Conservation (phyloP, 1,140 invertebrate species). For the Drosophila arizonae region DNA sequence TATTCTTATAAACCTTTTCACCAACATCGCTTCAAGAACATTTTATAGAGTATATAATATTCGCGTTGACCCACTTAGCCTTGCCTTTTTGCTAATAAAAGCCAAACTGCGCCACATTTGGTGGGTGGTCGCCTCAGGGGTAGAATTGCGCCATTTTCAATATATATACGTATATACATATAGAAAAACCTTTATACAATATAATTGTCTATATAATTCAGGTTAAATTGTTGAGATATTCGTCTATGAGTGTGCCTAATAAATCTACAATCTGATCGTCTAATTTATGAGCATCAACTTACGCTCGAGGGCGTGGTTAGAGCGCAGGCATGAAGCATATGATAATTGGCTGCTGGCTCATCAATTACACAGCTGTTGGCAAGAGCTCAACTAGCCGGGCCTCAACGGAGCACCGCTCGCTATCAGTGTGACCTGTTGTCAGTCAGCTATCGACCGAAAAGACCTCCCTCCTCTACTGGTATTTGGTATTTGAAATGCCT, state of each 20-base stretch:
- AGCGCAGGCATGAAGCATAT: constrained; percentile 34
- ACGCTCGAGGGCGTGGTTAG: constrained; percentile 23
- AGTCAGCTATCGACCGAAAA: constrained; percentile 29
- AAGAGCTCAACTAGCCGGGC: constrained; percentile 7
- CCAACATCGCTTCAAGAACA: too few relatives aligned
- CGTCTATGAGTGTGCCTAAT: constrained; percentile 45
- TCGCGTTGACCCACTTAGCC: not conserved
- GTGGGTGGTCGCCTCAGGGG: constrained; percentile 64
- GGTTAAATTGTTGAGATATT: constrained; percentile 58
- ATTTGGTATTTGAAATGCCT: constrained; percentile 47
- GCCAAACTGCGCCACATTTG: constrained; percentile 27
- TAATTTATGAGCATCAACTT: constrained; percentile 44
- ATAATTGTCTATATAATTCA: constrained; percentile 46
- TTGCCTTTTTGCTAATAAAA: constrained; percentile 26
- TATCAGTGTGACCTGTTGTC: constrained; percentile 32
- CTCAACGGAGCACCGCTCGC: not conserved
- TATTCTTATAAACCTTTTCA: too few relatives aligned
- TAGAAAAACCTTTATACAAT: not conserved
- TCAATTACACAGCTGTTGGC: constrained; percentile 46
- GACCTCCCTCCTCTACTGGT: constrained; percentile 37
- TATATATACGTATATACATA: constrained; percentile 12
- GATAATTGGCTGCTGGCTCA: constrained; percentile 64
- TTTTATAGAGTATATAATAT: not conserved
- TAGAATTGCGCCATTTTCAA: constrained; percentile 53
- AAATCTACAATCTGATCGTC: constrained; percentile 70